Conservation (phyloP, 1,140 invertebrate species). For the Teleopsis dalmanni region DNA sequence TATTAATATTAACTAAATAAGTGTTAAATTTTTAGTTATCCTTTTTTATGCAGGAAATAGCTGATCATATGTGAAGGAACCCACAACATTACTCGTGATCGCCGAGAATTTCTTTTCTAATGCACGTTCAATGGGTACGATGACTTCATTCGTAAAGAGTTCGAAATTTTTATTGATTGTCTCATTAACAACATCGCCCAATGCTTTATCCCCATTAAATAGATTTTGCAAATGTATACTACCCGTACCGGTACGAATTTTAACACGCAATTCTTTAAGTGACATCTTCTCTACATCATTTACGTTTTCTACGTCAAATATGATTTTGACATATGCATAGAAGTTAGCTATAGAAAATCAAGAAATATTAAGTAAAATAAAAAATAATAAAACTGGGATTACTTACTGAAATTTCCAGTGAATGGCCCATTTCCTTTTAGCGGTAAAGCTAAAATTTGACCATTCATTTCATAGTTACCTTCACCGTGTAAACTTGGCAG, state of each 20-base stretch:
- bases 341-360: constrained; percentile 46
- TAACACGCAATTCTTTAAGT: constrained; percentile 49
- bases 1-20: neutral
- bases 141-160: constrained; percentile 51
- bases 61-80: constrained; percentile 50
- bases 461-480: constrained; percentile 55
- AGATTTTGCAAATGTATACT: constrained; percentile 53
- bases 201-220: constrained; percentile 53
- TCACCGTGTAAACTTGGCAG: constrained; percentile 52
- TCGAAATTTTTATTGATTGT: constrained; percentile 59
- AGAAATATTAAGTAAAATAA: constrained; percentile 9
- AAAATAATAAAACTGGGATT: neutral
- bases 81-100: constrained; percentile 50
- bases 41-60: constrained; percentile 47
- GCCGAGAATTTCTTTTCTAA: constrained; percentile 48
- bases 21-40: neutral
- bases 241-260: constrained; percentile 52
- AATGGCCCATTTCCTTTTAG: constrained; percentile 55
- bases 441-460: constrained; percentile 53
- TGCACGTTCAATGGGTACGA: constrained; percentile 51
- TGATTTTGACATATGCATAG: constrained; percentile 46
- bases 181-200: constrained; percentile 53
- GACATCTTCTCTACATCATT: constrained; percentile 49
- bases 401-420: constrained; percentile 55
- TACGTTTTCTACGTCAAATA: constrained; percentile 43